Percentiles rank a stretch among this genome's conserved stretches.
phyloP scores from a whole-genome alignment of 1,140 invertebrate species.

The Drosophila willistoni region DNA sequence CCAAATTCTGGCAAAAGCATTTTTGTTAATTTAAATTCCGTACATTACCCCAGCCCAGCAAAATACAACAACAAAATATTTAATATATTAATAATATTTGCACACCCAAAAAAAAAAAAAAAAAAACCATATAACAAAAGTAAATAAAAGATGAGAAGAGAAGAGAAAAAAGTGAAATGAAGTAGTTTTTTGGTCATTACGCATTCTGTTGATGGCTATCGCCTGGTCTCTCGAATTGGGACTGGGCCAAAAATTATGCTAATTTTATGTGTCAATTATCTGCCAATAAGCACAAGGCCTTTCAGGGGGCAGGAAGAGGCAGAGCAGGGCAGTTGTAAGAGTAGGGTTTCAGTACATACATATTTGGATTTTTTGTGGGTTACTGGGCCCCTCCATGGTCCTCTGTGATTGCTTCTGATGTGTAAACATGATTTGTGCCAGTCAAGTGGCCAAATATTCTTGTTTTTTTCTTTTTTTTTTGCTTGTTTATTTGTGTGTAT shows the following conservation, averaged over 20 bases:
- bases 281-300: slow-evolving; percentile 70
- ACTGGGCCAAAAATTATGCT: slow-evolving; percentile 76
- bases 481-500: neutral
- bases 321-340: neutral
- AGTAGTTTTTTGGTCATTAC: slow-evolving; percentile 67
- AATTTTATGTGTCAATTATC: slow-evolving; percentile 82
- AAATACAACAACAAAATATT: slow-evolving; percentile 26
- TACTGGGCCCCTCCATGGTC: slow-evolving; percentile 38
- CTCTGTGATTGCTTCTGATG: slow-evolving; percentile 52
- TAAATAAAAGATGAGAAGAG: slow-evolving; percentile 23
- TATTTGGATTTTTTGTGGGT: slow-evolving; percentile 47
- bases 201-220: slow-evolving; percentile 70
- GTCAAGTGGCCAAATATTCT: slow-evolving; percentile 54
- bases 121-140: neutral
- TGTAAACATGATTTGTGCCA: slow-evolving; percentile 79
- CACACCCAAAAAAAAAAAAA: slow-evolving; percentile 15
- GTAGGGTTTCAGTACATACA: slow-evolving; percentile 19
- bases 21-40: slow-evolving; percentile 79
- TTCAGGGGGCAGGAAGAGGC: neutral
- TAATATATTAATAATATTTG: slow-evolving; percentile 38
- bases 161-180: slow-evolving; percentile 71
- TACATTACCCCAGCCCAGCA: slow-evolving; percentile 38
- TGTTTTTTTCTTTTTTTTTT: slow-evolving; percentile 29
- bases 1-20: slow-evolving; percentile 41
- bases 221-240: slow-evolving; percentile 42